Evolutionary conservation across 2,888 invertebrate species (phyloP).

Genomic region (Prostheceraeus crozeri): DNA sequence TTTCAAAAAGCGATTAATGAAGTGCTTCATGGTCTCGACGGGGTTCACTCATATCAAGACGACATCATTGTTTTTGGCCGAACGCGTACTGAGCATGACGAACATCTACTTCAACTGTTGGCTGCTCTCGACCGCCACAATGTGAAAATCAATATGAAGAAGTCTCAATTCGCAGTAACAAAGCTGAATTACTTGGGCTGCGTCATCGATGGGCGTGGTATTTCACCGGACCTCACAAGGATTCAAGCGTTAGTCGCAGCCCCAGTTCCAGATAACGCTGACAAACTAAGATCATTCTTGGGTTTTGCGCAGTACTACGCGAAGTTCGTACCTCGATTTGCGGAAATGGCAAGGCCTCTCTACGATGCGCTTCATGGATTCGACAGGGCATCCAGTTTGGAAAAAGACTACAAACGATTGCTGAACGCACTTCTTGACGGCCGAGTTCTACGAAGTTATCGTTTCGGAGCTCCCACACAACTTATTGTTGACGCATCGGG

Average conservation of each 20-base stretch:
- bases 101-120: conserved; percentile 12
- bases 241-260: not conserved
- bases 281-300: not conserved
- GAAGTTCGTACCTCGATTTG: conserved; percentile 20
- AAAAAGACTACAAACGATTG: not conserved
- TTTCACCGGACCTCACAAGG: conserved; percentile 17
- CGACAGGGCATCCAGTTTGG: too few relatives aligned
- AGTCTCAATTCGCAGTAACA: not conserved
- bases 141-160: conserved; percentile 10
- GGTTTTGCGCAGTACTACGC: conserved; percentile 7
- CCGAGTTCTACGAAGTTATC: conserved; percentile 13
- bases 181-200: not conserved
- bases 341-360: conserved; percentile 2
- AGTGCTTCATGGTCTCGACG: not conserved
- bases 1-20: not conserved
- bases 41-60: conserved; percentile 2
- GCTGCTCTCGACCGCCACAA: conserved; percentile 1
- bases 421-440: not conserved
- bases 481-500: conserved; percentile 8
- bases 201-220: not conserved
- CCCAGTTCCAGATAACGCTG: conserved; percentile 17
- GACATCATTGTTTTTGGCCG: conserved; percentile 11
- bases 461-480: not conserved
- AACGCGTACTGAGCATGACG: not conserved
- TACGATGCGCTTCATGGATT: not conserved